Evolutionary conservation across 2,888 invertebrate species (phyloP), one percentile per base, ranked within the genome.

Genomic region (Coleophora flavipennella): DNA sequence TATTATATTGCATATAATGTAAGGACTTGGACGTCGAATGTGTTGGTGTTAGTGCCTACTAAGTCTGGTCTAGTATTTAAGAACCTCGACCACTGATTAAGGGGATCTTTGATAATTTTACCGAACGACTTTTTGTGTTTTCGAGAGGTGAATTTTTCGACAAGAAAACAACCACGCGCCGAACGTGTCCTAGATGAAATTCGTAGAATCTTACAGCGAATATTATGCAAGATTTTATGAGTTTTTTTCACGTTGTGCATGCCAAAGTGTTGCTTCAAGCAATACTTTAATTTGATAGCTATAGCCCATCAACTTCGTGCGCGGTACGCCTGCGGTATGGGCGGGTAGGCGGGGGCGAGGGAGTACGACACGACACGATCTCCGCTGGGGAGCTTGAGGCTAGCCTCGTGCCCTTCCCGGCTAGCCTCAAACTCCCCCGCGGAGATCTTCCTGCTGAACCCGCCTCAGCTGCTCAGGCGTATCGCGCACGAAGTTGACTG

Each of bases 1-100:
- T 80, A 74, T 70, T 71, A 71, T 76, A 71, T 20, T 20, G 20
- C 67, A 64, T 69, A 55, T 53, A 54, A 52, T 50, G 59, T 65
- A 62, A 64, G 62, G 59, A 70, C 67, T 67, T 66, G 59, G 55
- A 52, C 20, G 46, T 52, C 62, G 63, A 65, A 62, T 62, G 67
- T 67, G 69, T 75, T 65, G 76, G 68, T 74, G 72, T 77, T 77
- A 79, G 80, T 80, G 83, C 83, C 83, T 81, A 65, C 67, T 67
- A 67, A 73, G 76, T 77, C 73, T 73, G 74, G 75, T 70, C 59
- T 77, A 79, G 74, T 58, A 53, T 57, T 51, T 61, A 59, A 62
- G 50, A 52, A 59, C 60, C 61, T 66, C 66, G 71, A 69, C 70
- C 69, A 68, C 63, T 68, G 59, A 68, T 68, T 73, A 72, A 68